Percentiles rank a stretch among this genome's conserved stretches.
These are phyloP conservation scores for Strigamia maritima DNA, from an alignment of 2,888 invertebrate species.

Conservation along the genomic window DNA sequence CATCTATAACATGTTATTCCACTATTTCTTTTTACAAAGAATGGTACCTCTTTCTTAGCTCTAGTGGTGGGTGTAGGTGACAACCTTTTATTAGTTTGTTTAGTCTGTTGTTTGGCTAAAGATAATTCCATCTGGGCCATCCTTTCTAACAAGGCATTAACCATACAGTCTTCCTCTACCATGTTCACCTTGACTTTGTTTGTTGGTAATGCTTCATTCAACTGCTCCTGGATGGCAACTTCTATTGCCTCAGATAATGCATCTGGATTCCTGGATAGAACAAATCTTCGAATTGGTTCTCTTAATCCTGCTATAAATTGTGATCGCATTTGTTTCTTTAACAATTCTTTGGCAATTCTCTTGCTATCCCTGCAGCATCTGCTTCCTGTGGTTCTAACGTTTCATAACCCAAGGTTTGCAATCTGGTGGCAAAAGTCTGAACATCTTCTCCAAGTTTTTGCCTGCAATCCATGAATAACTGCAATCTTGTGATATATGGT, in stretches of 20 bases:
- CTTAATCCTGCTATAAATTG: not conserved
- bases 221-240: not conserved
- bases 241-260: not conserved
- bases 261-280: not conserved
- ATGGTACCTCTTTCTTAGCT: too few relatives aligned
- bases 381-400: not conserved
- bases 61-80: not conserved
- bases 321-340: not conserved
- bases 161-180: not conserved
- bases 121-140: not conserved
- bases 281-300: not conserved
- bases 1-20: not conserved
- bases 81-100: not conserved
- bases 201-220: not conserved
- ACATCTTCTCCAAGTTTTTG: not conserved
- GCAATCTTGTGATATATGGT: not conserved
- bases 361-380: not conserved
- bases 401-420: not conserved
- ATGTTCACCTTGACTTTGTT: not conserved
- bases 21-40: not conserved
- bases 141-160: not conserved
- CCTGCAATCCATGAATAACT: not conserved
- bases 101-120: not conserved
- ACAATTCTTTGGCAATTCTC: not conserved
- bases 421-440: not conserved